These are phyloP conservation scores for Carassius auratus DNA, from an alignment of 2,113 vertebrate species.

Conservation along the genomic window DNA sequence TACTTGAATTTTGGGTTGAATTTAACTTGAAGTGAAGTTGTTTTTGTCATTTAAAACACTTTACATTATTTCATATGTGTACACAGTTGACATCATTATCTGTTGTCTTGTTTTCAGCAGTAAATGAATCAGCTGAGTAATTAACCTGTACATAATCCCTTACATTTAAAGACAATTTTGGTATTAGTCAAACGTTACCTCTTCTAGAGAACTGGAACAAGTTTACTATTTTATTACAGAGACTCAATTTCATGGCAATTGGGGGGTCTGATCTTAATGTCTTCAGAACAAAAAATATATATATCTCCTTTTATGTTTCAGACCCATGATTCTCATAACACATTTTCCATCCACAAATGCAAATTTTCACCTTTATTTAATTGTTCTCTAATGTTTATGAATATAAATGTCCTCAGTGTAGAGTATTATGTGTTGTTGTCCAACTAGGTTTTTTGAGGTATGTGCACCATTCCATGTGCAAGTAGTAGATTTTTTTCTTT, in stretches of 20 bases:
- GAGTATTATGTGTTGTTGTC: background rate
- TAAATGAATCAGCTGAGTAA: background rate
- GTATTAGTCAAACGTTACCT: background rate
- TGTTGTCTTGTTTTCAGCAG: background rate
- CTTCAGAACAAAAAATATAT: background rate
- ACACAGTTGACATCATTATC: background rate
- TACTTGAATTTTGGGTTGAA: background rate
- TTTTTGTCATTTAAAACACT: background rate
- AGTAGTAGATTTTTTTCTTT: background rate
- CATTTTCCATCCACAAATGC: background rate
- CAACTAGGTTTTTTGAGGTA: background rate
- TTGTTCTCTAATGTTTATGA: slow-evolving; percentile 11
- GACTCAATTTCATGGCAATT: background rate
- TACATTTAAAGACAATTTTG: background rate
- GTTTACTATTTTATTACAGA: background rate
- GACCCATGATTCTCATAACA: slow-evolving; percentile 3
- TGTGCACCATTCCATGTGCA: background rate
- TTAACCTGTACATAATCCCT: background rate
- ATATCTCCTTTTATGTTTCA: background rate
- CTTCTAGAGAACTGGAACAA: background rate
- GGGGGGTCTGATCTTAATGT: background rate
- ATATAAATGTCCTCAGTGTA: background rate
- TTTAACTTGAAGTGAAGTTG: background rate
- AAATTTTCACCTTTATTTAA: slow-evolving; percentile 25
- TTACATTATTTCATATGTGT: background rate